These are phyloP conservation scores for Bolinopsis microptera DNA, from an alignment of 37 sponge, comb jelly and placozoan genomes.

Conservation along the genomic window DNA sequence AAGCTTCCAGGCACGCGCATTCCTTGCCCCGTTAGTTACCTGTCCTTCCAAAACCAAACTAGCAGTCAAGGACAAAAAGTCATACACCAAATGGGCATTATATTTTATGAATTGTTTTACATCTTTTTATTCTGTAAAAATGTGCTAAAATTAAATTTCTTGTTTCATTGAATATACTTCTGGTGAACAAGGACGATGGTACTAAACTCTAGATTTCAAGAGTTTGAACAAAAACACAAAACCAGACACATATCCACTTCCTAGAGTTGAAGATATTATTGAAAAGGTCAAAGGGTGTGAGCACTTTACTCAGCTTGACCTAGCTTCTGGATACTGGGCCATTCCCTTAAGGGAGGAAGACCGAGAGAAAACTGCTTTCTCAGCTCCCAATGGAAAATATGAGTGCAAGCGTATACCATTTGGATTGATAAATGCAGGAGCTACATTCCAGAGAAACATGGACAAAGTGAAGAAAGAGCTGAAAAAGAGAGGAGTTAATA, in stretches of 20 bases:
- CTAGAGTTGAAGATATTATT: conserved; percentile 63
- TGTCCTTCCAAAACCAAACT: too few species aligned
- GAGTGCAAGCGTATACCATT: conserved; percentile 68
- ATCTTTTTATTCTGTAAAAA: too few species aligned
- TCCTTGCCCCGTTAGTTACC: too few species aligned
- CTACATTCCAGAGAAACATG: conserved; percentile 69
- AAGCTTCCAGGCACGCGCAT: too few species aligned
- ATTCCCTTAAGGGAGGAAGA: conserved; percentile 60
- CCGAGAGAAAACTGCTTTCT: conserved; percentile 69
- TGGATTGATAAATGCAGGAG: conserved; percentile 65
- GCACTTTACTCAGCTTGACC: conserved; percentile 66
- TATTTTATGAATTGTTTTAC: too few species aligned
- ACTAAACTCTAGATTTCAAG: background rate
- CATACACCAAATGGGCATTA: too few species aligned
- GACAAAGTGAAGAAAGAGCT: conserved; percentile 39
- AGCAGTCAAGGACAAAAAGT: too few species aligned
- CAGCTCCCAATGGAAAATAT: conserved; percentile 55
- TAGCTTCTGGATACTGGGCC: conserved; percentile 68
- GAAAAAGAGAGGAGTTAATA: background rate
- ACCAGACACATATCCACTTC: background rate
- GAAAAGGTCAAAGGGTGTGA: background rate
- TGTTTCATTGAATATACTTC: too few species aligned
- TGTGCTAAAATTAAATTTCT: too few species aligned
- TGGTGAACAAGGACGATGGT: background rate
- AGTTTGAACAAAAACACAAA: background rate